Base-by-base conservation (phyloP, 2,797 vertebrate species). In the Pipistrellus pygmaeus region DNA sequence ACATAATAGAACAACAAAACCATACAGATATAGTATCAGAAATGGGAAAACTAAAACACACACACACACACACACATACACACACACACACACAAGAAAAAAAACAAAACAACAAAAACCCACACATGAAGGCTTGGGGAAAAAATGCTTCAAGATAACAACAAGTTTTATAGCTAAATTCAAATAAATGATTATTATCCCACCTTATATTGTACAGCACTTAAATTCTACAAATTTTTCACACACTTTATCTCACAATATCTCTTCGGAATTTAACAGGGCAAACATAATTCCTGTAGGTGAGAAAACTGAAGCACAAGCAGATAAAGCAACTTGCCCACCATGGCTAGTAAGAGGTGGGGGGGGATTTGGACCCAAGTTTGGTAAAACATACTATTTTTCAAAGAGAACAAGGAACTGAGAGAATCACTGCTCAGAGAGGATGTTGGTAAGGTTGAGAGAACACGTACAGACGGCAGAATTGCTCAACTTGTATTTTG, bases 381-480 rank as follows among this genome's bases (percentile, higher is more conserved):
- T 66, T 91, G 73, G 38, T 27, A 78, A 27, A 90, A 69, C 18
- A 84, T 2, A 53, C 23, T 84, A 51, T 60, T 91, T 96, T 66
- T 97, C 72, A 78, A 93, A 90, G 20, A 93, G 87, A 96, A 96
- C 57, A 94, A 77, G 95, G 95, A 97, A 96, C 88, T 73, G 95
- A 96, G 75, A 96, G 78, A 96, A 88, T 94, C 88, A 86, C 66
- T 87, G 84, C 77, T 92, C 46, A 62, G 88, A 92, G 25, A 88
- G 88, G 95, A 90, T 88, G 69, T n/a, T 84, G 93, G 57, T 93
- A 94, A 73, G 71, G 95, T 81, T 94, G 80, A 88, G 55, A 85
- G 88, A 95, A 23, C 69, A 89, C 46, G 30, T 0, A 91, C 53
- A 91, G 41, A 92, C 92, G 77, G 90, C 64, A 92, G 76, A 96